A percentile compares a stretch with the other conserved stretches of the same genome.
phyloP scores from a whole-genome alignment of 2,797 vertebrate genomes.

The Rhinatrema bivittatum region DNA sequence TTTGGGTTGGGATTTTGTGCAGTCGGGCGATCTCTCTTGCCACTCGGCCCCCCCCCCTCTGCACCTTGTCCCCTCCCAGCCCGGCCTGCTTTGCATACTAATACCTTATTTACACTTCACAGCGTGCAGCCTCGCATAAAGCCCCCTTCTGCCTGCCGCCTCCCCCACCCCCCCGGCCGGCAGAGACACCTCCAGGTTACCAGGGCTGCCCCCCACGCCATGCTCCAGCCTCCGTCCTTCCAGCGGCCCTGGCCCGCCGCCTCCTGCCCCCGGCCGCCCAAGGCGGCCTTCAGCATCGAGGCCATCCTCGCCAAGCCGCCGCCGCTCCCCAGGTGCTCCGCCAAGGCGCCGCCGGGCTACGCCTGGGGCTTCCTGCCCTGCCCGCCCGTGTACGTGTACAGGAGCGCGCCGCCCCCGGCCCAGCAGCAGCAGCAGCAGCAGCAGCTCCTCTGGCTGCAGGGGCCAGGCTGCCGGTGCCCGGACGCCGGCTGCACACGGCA shows the following conservation, averaged over 20 bases:
- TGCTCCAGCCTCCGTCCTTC: background rate
- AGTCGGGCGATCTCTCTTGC: too few species aligned
- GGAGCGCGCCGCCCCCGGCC: background rate
- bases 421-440: background rate
- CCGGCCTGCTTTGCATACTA: slow-evolving; percentile 5
- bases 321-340: background rate
- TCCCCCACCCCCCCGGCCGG: background rate
- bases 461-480: background rate
- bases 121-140: background rate
- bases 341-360: background rate
- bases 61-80: background rate
- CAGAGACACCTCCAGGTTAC: background rate
- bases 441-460: background rate
- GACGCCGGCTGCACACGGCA: background rate
- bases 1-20: too few species aligned
- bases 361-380: background rate
- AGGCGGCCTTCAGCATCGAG: slow-evolving; percentile 20
- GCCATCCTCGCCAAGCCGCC: slow-evolving; percentile 15
- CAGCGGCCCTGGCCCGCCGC: background rate
- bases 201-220: background rate
- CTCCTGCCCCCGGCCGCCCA: background rate
- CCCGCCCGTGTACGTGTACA: slow-evolving; percentile 2
- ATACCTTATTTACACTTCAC: slow-evolving; percentile 7
- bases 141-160: too few species aligned
- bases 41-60: background rate